Evolutionary conservation across 2,888 invertebrate genomes (phyloP), one percentile per base, ranked within the genome.

Genomic region (Lochmaea capreae): DNA sequence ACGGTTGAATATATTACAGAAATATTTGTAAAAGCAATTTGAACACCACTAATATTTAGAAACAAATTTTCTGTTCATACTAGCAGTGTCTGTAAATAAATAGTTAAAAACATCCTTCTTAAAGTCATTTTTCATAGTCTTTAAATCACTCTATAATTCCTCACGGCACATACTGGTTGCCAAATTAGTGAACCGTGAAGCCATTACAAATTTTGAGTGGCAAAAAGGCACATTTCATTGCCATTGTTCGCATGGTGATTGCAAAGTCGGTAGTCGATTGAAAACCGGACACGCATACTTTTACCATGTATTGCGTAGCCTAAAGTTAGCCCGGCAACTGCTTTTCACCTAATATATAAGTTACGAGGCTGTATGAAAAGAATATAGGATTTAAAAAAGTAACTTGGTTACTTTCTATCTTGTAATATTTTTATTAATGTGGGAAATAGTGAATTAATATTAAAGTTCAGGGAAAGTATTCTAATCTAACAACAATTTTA

Each of bases 241-340:
- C 57, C 80, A 80, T 79, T 79, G 79, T 79, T 80, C 76, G 79
- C 74, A 78, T 78, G 80, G 74, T 79, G 74, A 77, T 79, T 79
- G 77, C 18, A 79, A 78, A 78, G 78, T 79, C 79, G 78, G 77
- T 78, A 78, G 76, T 79, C 79, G 78, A 80, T 81, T 80, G 80
- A 81, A 82, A 82, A 82, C 81, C 81, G 81, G 82, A 78, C 79
- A 78, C 76, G 78, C 77, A 81, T 78, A 81, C 81, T 80, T 80
- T 79, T 81, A 79, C 78, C 78, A 78, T 81, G 79, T 75, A 75
- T 77, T 78, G 79, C 79, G 26, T 33, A 26, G 26, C 26, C 26
- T 59, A 59, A 59, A 33, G 33, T 59, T 59, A 12, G n/a, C 33
- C 59, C 59, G 33, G 33, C 26, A 59, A 59, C 22, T 22, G 22